phyloP scores from a whole-genome alignment of 2,113 vertebrate species.

The Plotosus lineatus region DNA sequence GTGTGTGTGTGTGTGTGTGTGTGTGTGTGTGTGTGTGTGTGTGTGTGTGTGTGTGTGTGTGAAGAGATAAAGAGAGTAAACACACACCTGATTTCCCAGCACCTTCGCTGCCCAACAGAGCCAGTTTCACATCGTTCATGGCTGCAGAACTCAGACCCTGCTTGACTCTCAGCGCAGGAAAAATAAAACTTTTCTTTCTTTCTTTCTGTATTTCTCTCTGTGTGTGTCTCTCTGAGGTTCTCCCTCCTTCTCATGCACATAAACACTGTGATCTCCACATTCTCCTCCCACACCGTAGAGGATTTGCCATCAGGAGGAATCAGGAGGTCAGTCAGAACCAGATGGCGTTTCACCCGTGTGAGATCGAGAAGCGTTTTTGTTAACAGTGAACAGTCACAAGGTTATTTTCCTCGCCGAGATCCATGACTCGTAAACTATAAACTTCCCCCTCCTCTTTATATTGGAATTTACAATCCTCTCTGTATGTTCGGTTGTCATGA shows the following conservation, averaged over 20 bases:
- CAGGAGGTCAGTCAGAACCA: conserved; percentile 36
- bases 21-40: background rate
- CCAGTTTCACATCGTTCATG: conserved; percentile 77
- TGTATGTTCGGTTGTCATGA: conserved; percentile 32
- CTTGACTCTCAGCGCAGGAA: background rate
- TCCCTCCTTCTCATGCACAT: conserved; percentile 34
- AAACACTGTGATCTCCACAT: conserved; percentile 22
- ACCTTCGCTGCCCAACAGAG: conserved; percentile 71
- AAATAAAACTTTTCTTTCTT: background rate
- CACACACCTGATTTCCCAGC: conserved; percentile 75
- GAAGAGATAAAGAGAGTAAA: background rate
- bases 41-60: conserved; percentile 1
- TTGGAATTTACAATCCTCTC: background rate
- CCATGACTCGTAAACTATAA: background rate
- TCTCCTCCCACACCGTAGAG: conserved; percentile 51
- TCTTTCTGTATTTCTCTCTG: conserved; percentile 18
- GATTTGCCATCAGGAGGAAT: conserved; percentile 36
- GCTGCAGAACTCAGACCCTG: conserved; percentile 5
- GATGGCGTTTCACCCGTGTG: conserved; percentile 3
- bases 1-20: background rate
- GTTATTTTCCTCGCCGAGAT: background rate
- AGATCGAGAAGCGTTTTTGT: background rate
- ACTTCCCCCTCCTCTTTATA: background rate
- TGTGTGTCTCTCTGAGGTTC: background rate
- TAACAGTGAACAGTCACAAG: background rate